These are phyloP conservation scores for Meloidogyne exigua DNA, from an alignment of 1,140 invertebrate species.

Conservation along the genomic window DNA sequence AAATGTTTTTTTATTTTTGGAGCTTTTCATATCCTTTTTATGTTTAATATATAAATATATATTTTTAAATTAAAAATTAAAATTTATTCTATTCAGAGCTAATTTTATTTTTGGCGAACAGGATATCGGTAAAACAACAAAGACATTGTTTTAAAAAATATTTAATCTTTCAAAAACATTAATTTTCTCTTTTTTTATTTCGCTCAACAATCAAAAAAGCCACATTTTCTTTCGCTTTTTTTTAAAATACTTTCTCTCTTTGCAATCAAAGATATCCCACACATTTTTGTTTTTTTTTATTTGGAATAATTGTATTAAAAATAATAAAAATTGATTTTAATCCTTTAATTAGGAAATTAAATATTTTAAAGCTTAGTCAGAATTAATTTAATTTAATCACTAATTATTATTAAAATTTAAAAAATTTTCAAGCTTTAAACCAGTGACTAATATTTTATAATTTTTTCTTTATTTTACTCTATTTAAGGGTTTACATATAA, in stretches of 20 bases:
- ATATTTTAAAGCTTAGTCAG: too few species aligned
- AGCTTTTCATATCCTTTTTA: too few species aligned
- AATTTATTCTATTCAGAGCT: too few species aligned
- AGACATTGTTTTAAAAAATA: neutral
- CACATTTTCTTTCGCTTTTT: constrained; percentile 2
- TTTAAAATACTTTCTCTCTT: neutral
- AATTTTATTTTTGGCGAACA: neutral
- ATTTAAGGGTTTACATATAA: neutral
- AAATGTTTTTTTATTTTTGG: too few species aligned
- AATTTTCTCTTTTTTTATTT: neutral
- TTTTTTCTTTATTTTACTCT: neutral
- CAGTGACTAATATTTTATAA: neutral
- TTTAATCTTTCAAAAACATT: neutral
- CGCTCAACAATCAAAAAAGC: neutral
- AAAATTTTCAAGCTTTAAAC: too few species aligned
- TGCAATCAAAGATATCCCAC: neutral
- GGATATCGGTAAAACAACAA: neutral
- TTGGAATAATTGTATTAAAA: too few species aligned
- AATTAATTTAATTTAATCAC: too few species aligned
- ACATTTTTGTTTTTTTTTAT: neutral
- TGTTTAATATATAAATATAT: too few species aligned
- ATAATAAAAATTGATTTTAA: too few species aligned
- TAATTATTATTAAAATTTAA: too few species aligned
- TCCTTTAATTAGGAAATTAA: too few species aligned
- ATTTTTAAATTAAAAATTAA: too few species aligned